Evolutionary conservation across 2,113 vertebrate species (phyloP).

Genomic region (Dromaius novaehollandiae): DNA sequence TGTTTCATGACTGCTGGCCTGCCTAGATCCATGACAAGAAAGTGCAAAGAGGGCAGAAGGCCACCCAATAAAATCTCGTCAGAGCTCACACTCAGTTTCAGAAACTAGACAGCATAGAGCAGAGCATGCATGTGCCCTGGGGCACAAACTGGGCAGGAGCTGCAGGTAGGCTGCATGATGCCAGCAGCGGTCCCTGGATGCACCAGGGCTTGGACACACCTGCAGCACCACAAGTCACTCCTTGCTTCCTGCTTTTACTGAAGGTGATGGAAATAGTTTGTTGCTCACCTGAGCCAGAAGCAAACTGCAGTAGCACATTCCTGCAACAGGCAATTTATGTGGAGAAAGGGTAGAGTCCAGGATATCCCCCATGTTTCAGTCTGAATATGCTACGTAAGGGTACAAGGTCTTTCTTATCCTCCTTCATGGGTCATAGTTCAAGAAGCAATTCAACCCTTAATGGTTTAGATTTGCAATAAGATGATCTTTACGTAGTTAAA

Average conservation of each 20-base stretch:
- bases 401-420: neutral
- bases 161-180: rapidly evolving
- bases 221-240: neutral
- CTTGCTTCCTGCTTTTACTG: neutral
- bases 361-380: neutral
- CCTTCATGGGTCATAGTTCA: neutral
- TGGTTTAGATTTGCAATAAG: neutral
- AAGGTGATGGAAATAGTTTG: constrained; percentile 1
- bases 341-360: neutral
- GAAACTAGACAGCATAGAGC: neutral
- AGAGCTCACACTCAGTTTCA: neutral
- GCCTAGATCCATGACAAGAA: constrained; percentile 3
- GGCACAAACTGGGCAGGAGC: neutral
- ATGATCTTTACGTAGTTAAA: neutral
- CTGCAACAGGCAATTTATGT: neutral
- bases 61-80: neutral
- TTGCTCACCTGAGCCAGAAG: neutral
- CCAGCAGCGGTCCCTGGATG: neutral
- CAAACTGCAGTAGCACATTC: neutral
- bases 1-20: constrained; percentile 3
- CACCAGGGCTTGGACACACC: neutral
- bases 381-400: neutral
- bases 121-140: neutral
- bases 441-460: neutral
- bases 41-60: constrained; percentile 30